phyloP scores from a whole-genome alignment of 2,888 invertebrate genomes.

The Sarcophaga rosellei region DNA sequence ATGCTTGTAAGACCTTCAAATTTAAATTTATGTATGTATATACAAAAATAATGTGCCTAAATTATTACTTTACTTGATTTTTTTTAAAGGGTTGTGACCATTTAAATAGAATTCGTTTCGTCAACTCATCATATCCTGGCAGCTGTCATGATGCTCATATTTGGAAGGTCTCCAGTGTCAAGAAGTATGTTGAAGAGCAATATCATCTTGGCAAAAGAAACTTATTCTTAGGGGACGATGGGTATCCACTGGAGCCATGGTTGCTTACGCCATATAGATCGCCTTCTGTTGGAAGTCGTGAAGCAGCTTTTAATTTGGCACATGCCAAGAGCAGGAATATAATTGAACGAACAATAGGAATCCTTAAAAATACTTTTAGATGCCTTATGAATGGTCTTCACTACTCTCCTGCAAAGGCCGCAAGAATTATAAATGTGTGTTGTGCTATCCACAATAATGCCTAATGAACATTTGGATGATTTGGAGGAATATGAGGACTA shows the following conservation, averaged over 20 bases:
- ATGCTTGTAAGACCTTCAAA: not conserved
- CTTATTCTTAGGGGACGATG: not conserved
- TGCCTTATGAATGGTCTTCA: no score
- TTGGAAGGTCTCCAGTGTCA: not conserved
- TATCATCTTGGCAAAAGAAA: not conserved
- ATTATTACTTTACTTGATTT: not conserved
- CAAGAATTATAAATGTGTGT: not conserved
- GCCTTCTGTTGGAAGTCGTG: constrained; percentile 18
- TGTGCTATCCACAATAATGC: constrained; percentile 23
- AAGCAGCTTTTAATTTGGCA: not conserved
- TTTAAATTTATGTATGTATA: not conserved
- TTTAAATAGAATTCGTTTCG: constrained; percentile 1
- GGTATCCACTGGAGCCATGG: constrained; percentile 5
- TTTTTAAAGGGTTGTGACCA: constrained; percentile 12
- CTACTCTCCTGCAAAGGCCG: constrained; percentile 10
- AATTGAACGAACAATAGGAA: constrained; percentile 2
- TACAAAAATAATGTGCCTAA: not conserved
- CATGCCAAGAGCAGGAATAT: constrained; percentile 1
- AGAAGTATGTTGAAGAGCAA: not conserved
- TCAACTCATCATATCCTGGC: not conserved
- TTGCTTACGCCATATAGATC: constrained; percentile 17
- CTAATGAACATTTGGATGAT: constrained; percentile 26
- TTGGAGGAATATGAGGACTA: not conserved
- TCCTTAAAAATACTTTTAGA: constrained; percentile 7
- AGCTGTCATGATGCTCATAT: constrained; percentile 8